phyloP scores from a whole-genome alignment of 2,888 invertebrate species.

The Tanytarsus gracilentus region DNA sequence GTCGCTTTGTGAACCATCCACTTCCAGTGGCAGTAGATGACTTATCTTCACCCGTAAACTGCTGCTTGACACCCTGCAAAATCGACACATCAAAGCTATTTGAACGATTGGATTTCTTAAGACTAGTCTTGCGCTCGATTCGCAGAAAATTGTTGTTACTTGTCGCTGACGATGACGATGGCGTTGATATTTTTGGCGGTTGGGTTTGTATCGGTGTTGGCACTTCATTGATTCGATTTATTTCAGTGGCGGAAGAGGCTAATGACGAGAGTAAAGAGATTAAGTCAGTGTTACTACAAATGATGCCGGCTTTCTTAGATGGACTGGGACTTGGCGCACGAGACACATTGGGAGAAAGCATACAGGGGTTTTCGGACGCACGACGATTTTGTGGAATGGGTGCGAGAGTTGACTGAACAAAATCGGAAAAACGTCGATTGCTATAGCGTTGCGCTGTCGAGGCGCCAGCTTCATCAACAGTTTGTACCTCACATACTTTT shows the following conservation, averaged over 20 bases:
- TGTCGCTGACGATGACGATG: conserved; percentile 31
- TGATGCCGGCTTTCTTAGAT: conserved; percentile 49
- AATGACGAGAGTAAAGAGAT: conserved; percentile 68
- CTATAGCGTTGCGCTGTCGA: conserved; percentile 53
- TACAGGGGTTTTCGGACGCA: conserved; percentile 64
- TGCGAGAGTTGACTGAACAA: conserved; percentile 52
- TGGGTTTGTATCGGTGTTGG: conserved; percentile 34
- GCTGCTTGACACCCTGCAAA: conserved; percentile 47
- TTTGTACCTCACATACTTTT: conserved; percentile 73
- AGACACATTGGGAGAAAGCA: conserved; percentile 33
- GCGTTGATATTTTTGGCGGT: conserved; percentile 33
- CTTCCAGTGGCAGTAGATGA: conserved; percentile 45
- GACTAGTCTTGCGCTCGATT: conserved; percentile 47
- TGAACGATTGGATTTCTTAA: conserved; percentile 62
- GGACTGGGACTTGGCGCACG: conserved; percentile 32
- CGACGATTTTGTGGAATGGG: conserved; percentile 50
- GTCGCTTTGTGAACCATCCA: conserved; percentile 69
- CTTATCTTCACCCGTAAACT: conserved; percentile 43
- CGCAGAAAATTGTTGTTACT: conserved; percentile 33
- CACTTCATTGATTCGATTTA: conserved; percentile 55
- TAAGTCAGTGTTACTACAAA: conserved; percentile 74
- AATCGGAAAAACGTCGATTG: conserved; percentile 60
- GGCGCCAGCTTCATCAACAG: conserved; percentile 57
- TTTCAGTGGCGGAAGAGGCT: conserved; percentile 73
- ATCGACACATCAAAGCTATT: conserved; percentile 78